Percentiles rank a stretch among this genome's conserved stretches.
Evolutionary conservation across 2,113 vertebrate species (phyloP).

Genomic region (Ranitomeya variabilis): DNA sequence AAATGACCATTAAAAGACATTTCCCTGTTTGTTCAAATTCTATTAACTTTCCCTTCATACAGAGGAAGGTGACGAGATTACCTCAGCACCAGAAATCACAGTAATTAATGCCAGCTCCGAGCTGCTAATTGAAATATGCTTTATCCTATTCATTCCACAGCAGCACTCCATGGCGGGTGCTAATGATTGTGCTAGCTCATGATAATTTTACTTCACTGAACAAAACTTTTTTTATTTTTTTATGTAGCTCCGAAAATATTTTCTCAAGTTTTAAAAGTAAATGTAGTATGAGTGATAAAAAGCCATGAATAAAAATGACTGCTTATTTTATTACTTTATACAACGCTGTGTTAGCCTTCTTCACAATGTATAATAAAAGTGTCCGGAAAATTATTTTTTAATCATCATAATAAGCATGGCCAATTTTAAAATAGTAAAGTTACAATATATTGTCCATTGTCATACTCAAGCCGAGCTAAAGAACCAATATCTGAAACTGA

Average conservation of each 20-base stretch:
- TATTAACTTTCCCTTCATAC: slow-evolving; percentile 30
- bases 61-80: neutral
- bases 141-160: slow-evolving; percentile 41
- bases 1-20: slow-evolving; percentile 48
- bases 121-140: neutral
- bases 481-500: neutral
- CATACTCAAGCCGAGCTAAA: neutral
- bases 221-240: slow-evolving; percentile 26
- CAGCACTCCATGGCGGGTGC: neutral
- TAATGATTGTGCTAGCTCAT: slow-evolving; percentile 31
- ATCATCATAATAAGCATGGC: slow-evolving; percentile 9
- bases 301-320: slow-evolving; percentile 15
- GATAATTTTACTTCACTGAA: slow-evolving; percentile 45
- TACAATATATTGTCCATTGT: slow-evolving; percentile 8
- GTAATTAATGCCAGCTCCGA: slow-evolving; percentile 42
- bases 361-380: slow-evolving; percentile 20
- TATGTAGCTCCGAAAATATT: slow-evolving; percentile 21
- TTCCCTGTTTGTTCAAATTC: slow-evolving; percentile 49
- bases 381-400: slow-evolving; percentile 20
- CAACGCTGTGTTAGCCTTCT: slow-evolving; percentile 17
- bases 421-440: slow-evolving; percentile 13
- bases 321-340: slow-evolving; percentile 22
- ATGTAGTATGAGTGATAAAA: slow-evolving; percentile 34
- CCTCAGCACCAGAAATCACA: neutral
- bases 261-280: slow-evolving; percentile 19